These are phyloP conservation scores for Temnothorax rugatulus DNA, from an alignment of 2,888 invertebrate species.

Conservation along the genomic window DNA sequence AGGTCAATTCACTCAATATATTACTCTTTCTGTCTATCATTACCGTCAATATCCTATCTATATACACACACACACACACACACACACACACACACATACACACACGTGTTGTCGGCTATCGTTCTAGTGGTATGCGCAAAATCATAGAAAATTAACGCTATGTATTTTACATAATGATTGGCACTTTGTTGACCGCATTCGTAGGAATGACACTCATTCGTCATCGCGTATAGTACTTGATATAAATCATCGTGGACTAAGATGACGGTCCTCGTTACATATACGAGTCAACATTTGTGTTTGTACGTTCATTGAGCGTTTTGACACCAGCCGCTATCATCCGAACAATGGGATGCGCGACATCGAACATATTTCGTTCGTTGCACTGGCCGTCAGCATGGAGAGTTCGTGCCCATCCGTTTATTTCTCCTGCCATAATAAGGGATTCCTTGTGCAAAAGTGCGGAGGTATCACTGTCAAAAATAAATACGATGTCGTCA, in stretches of 20 bases:
- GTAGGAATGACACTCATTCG: conserved; percentile 31
- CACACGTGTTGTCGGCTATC: conserved; percentile 30
- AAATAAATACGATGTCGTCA: conserved; percentile 72
- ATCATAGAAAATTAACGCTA: conserved; percentile 24
- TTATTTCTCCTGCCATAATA: conserved; percentile 65
- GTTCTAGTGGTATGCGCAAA: not conserved
- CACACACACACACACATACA: not conserved
- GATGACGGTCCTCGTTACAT: conserved; percentile 15
- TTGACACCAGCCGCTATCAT: conserved; percentile 56
- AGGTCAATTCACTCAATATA: conserved; percentile 18
- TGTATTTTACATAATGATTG: conserved; percentile 13
- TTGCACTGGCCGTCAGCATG: conserved; percentile 56
- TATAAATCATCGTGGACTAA: conserved; percentile 14
- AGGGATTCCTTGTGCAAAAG: conserved; percentile 68
- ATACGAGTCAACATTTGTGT: conserved; percentile 10
- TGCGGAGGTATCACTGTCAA: conserved; percentile 80
- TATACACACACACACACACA: conserved; percentile 39
- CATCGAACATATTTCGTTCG: conserved; percentile 61
- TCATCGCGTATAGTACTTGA: not conserved
- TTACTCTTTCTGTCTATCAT: conserved; percentile 10
- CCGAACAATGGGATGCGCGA: conserved; percentile 65
- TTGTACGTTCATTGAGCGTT: conserved; percentile 56
- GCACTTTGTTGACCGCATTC: conserved; percentile 26
- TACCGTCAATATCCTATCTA: conserved; percentile 10
- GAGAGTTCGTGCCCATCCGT: conserved; percentile 61